Conservation (phyloP, 2,113 vertebrate species). For the Origma solitaria region DNA sequence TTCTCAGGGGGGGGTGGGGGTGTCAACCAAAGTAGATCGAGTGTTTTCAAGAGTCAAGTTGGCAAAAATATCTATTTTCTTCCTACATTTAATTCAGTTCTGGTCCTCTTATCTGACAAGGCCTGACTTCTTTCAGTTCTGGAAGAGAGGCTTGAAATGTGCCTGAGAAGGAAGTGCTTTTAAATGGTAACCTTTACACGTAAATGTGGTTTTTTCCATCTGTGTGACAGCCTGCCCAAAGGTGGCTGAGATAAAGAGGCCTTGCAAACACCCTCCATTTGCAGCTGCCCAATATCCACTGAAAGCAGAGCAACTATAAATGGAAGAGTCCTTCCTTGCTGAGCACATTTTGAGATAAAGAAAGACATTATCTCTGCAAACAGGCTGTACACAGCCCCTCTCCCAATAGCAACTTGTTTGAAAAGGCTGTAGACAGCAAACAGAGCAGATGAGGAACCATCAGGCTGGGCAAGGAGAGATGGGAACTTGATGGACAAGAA, state of each 20-base stretch:
- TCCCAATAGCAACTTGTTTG: background rate
- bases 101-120: background rate
- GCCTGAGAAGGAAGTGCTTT: background rate
- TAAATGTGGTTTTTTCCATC: background rate
- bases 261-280: background rate
- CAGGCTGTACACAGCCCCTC: background rate
- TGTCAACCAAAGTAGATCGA: background rate
- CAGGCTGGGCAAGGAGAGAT: background rate
- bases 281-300: background rate
- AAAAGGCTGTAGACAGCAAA: background rate
- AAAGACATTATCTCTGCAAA: background rate
- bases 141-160: background rate
- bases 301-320: background rate
- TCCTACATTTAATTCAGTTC: background rate
- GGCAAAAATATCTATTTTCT: background rate
- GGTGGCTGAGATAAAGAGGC: background rate
- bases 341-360: background rate
- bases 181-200: background rate
- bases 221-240: background rate
- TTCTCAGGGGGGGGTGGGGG: background rate
- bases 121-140: background rate
- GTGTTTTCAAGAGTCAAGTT: background rate
- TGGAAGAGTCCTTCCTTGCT: background rate
- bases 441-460: background rate
- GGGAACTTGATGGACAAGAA: background rate